These are phyloP conservation scores for Macrotus californicus DNA, from an alignment of 2,113 vertebrate species.

Conservation along the genomic window DNA sequence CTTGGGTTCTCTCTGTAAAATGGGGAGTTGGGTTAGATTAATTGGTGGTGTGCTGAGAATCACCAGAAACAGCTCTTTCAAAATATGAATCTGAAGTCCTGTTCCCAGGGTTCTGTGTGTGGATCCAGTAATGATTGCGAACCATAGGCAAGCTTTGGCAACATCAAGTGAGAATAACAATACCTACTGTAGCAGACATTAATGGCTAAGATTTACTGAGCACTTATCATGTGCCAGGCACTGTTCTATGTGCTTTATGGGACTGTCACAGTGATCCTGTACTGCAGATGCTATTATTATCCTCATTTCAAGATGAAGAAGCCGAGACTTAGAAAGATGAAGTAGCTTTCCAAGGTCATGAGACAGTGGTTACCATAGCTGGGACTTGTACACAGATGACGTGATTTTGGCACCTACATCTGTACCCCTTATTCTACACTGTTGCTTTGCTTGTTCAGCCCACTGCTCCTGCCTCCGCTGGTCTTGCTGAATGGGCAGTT, in stretches of 20 bases:
- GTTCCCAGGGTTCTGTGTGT: background rate
- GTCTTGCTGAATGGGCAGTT: background rate
- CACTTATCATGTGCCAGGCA: rapidly evolving
- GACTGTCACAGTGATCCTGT: background rate
- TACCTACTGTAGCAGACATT: background rate
- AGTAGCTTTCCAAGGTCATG: background rate
- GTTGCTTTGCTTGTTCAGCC: background rate
- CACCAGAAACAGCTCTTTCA: background rate
- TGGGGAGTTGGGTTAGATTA: background rate
- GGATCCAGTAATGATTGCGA: rapidly evolving
- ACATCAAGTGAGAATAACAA: rapidly evolving
- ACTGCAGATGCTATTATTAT: background rate
- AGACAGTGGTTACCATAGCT: background rate
- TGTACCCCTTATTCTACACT: rapidly evolving
- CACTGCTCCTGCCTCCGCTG: rapidly evolving
- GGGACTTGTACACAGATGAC: background rate
- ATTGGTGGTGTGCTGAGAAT: background rate
- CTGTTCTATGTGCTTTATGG: background rate
- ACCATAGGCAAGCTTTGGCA: background rate
- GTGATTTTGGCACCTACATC: rapidly evolving
- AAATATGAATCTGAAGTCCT: background rate
- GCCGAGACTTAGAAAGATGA: background rate
- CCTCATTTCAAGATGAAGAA: background rate
- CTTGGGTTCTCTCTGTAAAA: background rate
- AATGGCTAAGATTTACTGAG: background rate